Evolutionary conservation across 1,140 invertebrate genomes (phyloP), one percentile per base, ranked within the genome.

Genomic region (Aphelenchoides fujianensis): DNA sequence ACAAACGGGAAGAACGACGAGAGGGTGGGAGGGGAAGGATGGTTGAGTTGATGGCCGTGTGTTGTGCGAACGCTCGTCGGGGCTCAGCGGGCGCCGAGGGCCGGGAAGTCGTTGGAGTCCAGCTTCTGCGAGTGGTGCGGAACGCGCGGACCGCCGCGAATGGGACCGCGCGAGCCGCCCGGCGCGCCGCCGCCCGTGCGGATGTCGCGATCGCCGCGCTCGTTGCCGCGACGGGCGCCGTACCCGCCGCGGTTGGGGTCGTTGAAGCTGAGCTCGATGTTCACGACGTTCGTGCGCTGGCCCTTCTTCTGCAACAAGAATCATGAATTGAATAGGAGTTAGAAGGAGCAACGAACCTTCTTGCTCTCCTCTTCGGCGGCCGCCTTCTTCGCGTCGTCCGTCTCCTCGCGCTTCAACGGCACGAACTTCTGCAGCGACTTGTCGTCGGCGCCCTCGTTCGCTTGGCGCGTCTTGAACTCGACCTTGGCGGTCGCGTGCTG

Each of bases 221-320:
- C 73, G n/a, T 9, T 23, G n/a, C n/a, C n/a, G n/a, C n/a, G n/a
- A n/a, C n/a, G n/a, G n/a, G n/a, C n/a, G n/a, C n/a, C n/a, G n/a
- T n/a, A n/a, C n/a, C n/a, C n/a, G n/a, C n/a, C n/a, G n/a, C n/a
- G n/a, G n/a, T n/a, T n/a, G n/a, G n/a, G n/a, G n/a, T n/a, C n/a
- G n/a, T n/a, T n/a, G 75, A 75, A 75, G 59, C 28, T 68, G 12
- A 75, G 34, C 2, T 78, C 72, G 69, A 75, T 75, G 54, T 75
- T 72, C 30, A 75, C 16, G n/a, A 41, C 69, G 32, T 77, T 74
- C 35, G 73, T 35, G 27, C 70, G 69, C 19, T 37, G 74, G 52
- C 73, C 74, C 28, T 66, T 69, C 28, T 69, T 72, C 73, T 74
- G 27, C 53, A 76, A 77, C 30, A n/a, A n/a, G 34, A n/a, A n/a